phyloP scores from a whole-genome alignment of 2,888 invertebrate species.

The Cacoxenus indagator region DNA sequence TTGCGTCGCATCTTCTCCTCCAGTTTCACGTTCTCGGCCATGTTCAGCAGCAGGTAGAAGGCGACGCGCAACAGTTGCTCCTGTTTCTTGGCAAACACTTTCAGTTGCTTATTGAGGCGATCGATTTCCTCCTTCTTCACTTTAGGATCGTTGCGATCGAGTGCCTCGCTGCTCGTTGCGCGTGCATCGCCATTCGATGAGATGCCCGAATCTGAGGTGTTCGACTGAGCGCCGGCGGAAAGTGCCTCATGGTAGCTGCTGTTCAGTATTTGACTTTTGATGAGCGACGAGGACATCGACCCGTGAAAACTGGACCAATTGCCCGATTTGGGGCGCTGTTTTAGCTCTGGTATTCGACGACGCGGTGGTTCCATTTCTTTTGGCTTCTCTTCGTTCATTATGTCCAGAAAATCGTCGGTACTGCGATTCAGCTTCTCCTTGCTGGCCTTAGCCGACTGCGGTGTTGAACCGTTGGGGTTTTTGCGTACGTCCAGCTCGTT shows the following conservation, averaged over 20 bases:
- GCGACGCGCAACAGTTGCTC: constrained; percentile 92
- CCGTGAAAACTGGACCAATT: constrained; percentile 74
- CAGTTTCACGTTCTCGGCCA: constrained; percentile 94
- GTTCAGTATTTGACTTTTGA: constrained; percentile 75
- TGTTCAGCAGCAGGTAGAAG: constrained; percentile 92
- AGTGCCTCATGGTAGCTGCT: constrained; percentile 80
- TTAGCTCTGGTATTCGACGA: constrained; percentile 81
- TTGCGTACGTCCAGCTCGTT: constrained; percentile 77
- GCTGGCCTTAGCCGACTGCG: constrained; percentile 63
- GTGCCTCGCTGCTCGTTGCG: constrained; percentile 66
- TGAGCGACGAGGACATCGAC: constrained; percentile 72
- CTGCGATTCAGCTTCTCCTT: constrained; percentile 68
- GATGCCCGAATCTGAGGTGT: constrained; percentile 53
- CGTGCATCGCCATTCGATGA: constrained; percentile 47
- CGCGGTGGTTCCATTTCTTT: constrained; percentile 76
- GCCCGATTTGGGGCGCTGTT: constrained; percentile 82
- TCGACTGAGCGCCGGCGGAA: constrained; percentile 55
- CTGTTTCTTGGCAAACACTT: constrained; percentile 89
- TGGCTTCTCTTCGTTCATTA: constrained; percentile 71
- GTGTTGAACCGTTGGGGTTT: constrained; percentile 60
- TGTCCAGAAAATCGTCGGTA: constrained; percentile 68
- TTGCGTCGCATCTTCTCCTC: constrained; percentile 98
- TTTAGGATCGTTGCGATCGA: constrained; percentile 68
- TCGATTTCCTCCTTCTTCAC: constrained; percentile 81
- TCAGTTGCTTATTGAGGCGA: constrained; percentile 82